These are phyloP conservation scores for Xanthorhoe designata DNA, from an alignment of 2,888 invertebrate species.

Conservation along the genomic window DNA sequence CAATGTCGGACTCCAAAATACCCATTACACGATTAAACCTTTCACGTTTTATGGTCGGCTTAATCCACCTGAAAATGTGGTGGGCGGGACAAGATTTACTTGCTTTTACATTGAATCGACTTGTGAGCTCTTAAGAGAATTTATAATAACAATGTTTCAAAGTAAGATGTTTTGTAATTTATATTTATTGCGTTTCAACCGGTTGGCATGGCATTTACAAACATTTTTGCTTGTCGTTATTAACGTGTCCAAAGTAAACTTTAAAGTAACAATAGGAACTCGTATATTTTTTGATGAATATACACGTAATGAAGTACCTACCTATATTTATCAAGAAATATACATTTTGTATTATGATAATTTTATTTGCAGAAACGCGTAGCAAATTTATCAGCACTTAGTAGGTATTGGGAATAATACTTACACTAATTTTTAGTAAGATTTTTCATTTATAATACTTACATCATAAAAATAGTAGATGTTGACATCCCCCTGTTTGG, in stretches of 20 bases:
- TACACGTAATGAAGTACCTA: no score
- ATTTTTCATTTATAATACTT: constrained; percentile 48
- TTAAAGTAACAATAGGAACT: no score
- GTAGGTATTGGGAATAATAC: neutral
- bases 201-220: neutral
- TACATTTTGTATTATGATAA: no score
- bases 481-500: constrained; percentile 52
- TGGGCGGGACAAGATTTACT: constrained; percentile 54
- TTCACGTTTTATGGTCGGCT: constrained; percentile 61
- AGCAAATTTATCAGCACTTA: no score
- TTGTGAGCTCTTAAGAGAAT: constrained; percentile 28
- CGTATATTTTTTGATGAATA: no score
- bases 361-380: no score
- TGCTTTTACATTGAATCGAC: constrained; percentile 33
- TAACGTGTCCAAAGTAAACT: no score
- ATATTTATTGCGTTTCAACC: neutral
- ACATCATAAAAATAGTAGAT: constrained; percentile 74
- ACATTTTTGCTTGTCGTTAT: neutral
- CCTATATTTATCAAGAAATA: no score
- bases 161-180: constrained; percentile 12
- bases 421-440: no score
- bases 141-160: constrained; percentile 28
- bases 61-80: constrained; percentile 60
- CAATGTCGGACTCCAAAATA: constrained; percentile 56
- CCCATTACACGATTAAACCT: constrained; percentile 74